Evolutionary conservation across 2,888 invertebrate species (phyloP).

Genomic region (Thecophora atra): DNA sequence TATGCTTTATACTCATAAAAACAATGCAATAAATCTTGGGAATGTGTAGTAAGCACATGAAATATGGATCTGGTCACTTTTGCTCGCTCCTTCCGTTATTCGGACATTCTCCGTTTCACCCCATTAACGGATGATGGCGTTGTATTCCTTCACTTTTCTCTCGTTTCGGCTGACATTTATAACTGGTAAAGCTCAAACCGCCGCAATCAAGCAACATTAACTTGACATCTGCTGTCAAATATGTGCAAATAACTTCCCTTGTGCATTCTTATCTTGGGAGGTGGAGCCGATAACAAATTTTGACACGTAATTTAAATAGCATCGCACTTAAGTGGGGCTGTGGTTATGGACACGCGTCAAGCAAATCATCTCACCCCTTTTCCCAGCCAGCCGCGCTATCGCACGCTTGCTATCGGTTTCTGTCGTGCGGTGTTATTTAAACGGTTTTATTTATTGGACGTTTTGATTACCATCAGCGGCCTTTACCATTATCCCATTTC

Average conservation of each 20-base stretch:
- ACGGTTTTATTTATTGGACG: conserved; percentile 11
- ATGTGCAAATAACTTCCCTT: neutral
- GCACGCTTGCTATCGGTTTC: neutral
- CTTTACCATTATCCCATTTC: neutral
- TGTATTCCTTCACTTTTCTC: neutral
- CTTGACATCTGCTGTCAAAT: conserved; percentile 24
- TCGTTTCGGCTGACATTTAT: neutral
- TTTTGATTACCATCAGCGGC: neutral
- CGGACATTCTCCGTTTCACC: neutral
- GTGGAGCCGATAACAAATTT: neutral
- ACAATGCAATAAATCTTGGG: conserved; percentile 6
- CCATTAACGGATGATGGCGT: neutral
- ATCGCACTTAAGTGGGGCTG: neutral
- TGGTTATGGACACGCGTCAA: no score
- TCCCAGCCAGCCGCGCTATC: neutral
- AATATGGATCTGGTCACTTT: neutral
- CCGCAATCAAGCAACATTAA: conserved; percentile 7
- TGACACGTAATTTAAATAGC: neutral
- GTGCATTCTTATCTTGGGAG: neutral
- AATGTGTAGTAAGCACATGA: neutral
- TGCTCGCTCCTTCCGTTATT: neutral
- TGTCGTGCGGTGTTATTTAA: neutral
- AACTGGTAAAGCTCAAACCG: neutral
- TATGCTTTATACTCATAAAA: neutral
- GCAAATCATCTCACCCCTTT: no score